Evolutionary conservation across 2,888 invertebrate genomes (phyloP), one percentile per base, ranked within the genome.

Genomic region (Portevinia maculata): DNA sequence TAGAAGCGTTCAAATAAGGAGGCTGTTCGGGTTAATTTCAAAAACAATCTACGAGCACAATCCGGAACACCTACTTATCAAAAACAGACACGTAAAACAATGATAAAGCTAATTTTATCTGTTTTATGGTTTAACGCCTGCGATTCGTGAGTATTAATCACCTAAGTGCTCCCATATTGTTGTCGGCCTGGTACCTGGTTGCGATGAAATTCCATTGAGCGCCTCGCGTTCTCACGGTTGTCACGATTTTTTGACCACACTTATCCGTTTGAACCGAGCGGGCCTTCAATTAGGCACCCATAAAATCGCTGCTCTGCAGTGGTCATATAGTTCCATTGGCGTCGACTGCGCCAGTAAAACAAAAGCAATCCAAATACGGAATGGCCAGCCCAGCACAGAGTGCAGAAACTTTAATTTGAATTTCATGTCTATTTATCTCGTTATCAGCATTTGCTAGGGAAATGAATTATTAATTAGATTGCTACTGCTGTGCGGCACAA

Each of bases 401-500:
- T 71, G 76, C 65, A 71, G 76, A 65, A 71, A 83, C 60, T 55
- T 71, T 83, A 83, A 83, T 83, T 83, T 76, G 76, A 83, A 83
- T 65, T 83, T 71, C 76, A 76, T 83, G 81, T 83, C 76, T 65
- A 71, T 71, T 83, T 83, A 76, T 83, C 81, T 64, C 28, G 76
- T 60, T 83, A 83, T 83, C 81, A 65, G 64, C 32, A 1, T 6
- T 60, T 60, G 67, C 67, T 67, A 67, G 79, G 55, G 50, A 75
- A 76, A 76, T 70, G 70, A 76, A 81, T 81, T 76, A 76, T 81
- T 81, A 81, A 81, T 81, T 76, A 81, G 81, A 81, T 69, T 15
- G 19, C 17, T 11, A 19, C 19, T 17, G 44, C 34, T 17, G 44
- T 15, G 30, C 32, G 9, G 17, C 17, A 48, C 52, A 65, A 73